These are phyloP conservation scores for Yponomeuta malinellus DNA, from an alignment of 2,888 invertebrate genomes.

Conservation along the genomic window DNA sequence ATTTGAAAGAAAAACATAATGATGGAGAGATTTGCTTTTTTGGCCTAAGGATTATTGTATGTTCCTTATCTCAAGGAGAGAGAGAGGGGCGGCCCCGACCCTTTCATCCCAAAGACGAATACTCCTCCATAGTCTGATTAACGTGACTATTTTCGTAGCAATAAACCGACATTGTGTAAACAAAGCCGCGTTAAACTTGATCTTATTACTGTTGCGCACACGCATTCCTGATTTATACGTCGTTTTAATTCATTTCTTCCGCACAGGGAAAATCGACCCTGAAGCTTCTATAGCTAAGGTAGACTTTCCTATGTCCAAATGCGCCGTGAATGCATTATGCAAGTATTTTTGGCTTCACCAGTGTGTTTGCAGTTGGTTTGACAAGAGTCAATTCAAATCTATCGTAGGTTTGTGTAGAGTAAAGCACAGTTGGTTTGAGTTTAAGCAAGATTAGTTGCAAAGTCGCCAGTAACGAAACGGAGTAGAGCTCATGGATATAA, in stretches of 20 bases:
- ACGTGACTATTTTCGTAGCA: not conserved
- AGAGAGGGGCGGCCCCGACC: not conserved
- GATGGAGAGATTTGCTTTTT: too few relatives aligned
- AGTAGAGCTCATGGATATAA: too few relatives aligned
- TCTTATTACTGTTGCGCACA: not conserved
- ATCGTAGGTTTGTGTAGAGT: not conserved
- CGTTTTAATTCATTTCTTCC: not conserved
- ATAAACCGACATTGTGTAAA: constrained; percentile 4
- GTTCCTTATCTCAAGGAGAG: too few relatives aligned
- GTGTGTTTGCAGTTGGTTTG: not conserved
- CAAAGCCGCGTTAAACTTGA: constrained; percentile 1
- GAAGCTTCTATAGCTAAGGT: not conserved
- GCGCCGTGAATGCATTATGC: not conserved
- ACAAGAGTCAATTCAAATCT: not conserved
- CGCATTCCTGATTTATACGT: constrained; percentile 8
- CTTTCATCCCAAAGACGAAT: not conserved
- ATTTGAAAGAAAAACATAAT: too few relatives aligned
- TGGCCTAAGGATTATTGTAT: too few relatives aligned
- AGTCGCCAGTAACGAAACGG: too few relatives aligned
- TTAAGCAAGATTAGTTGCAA: too few relatives aligned
- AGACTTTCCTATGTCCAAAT: not conserved
- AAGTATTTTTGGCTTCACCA: constrained; percentile 8
- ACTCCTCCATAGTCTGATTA: not conserved
- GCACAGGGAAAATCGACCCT: not conserved
- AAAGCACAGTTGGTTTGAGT: too few relatives aligned